Evolutionary conservation across 2,113 vertebrate genomes (phyloP), one percentile per base, ranked within the genome.

Genomic region (Apeltes quadracus): DNA sequence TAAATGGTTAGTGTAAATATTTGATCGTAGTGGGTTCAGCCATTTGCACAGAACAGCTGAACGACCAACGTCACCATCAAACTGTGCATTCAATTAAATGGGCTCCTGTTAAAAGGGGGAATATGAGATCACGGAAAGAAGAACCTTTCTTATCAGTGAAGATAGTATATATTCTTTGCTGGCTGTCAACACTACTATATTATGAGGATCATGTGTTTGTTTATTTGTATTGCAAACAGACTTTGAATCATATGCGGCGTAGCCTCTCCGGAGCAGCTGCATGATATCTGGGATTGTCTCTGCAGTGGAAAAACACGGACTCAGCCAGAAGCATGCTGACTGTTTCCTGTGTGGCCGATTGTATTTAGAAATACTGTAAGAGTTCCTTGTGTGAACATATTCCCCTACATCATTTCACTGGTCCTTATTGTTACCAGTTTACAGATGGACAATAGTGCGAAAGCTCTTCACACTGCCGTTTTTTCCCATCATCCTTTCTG

Each of bases 321-420:
- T 72, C 69, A 72, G 87, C 71, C 88, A 85, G 81, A 76, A 77
- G 68, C 32, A 13, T 75, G 74, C 65, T 75, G 73, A 78, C 81
- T 64, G 72, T 74, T 90, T 89, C 85, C 85, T 90, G 84, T 84
- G 78, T 81, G 18, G 51, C 18, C 51, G 57, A 81, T 72, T 80
- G 41, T 66, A n/a, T 58, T 53, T 53, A 53, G 76, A 84, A 80
- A 86, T 83, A 75, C 66, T 53, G 61, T 65, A 65, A 73, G 66
- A 11, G 7, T 67, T 63, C 23, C 38, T 76, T 27, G 6, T 76
- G 66, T 70, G 39, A 81, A 81, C 77, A 69, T 4, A 53, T 46
- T 66, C 61, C 20, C 41, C 58, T 10, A 7, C 53, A 39, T 73
- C 39, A 61, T 70, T 68, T 69, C 46, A 7, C 15, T 58, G 29